Conservation (phyloP, 2,888 invertebrate species). For the Lucinisca nassula region DNA sequence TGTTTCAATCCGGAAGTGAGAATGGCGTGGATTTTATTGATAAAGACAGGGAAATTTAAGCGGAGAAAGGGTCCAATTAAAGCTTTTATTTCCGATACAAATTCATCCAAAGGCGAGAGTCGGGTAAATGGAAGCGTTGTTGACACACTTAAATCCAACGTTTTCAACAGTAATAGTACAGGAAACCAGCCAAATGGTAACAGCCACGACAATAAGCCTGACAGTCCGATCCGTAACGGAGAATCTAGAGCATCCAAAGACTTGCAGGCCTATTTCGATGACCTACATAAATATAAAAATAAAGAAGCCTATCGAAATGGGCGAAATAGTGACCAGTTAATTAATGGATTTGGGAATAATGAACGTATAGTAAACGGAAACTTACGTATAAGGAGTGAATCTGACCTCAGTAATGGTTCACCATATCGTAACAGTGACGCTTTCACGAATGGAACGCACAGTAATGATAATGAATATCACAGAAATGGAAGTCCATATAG, state of each 20-base stretch:
- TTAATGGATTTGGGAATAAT: slow-evolving; percentile 25
- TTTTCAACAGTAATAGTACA: slow-evolving; percentile 64
- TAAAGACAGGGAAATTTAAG: slow-evolving; percentile 83
- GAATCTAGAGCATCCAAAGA: slow-evolving; percentile 58
- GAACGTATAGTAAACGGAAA: background rate
- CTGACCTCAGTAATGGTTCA: background rate
- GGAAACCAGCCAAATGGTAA: slow-evolving; percentile 45
- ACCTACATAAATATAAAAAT: slow-evolving; percentile 34
- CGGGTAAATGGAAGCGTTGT: slow-evolving; percentile 66
- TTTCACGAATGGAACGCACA: background rate
- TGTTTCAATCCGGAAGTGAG: slow-evolving; percentile 84
- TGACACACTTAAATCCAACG: slow-evolving; percentile 67
- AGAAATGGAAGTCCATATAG: background rate
- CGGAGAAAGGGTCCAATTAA: slow-evolving; percentile 78
- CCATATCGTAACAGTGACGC: background rate
- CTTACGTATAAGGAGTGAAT: background rate
- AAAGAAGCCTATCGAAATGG: background rate
- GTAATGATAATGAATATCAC: background rate
- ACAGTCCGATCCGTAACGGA: background rate
- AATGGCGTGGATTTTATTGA: slow-evolving; percentile 82
- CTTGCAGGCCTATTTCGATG: slow-evolving; percentile 60
- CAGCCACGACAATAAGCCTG: background rate
- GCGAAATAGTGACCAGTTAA: slow-evolving; percentile 28
- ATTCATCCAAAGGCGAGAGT: slow-evolving; percentile 75
- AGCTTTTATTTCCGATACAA: slow-evolving; percentile 74